Evolutionary conservation across 2,797 vertebrate species (phyloP), one percentile per base, ranked within the genome.

Genomic region (Enoplosus armatus): DNA sequence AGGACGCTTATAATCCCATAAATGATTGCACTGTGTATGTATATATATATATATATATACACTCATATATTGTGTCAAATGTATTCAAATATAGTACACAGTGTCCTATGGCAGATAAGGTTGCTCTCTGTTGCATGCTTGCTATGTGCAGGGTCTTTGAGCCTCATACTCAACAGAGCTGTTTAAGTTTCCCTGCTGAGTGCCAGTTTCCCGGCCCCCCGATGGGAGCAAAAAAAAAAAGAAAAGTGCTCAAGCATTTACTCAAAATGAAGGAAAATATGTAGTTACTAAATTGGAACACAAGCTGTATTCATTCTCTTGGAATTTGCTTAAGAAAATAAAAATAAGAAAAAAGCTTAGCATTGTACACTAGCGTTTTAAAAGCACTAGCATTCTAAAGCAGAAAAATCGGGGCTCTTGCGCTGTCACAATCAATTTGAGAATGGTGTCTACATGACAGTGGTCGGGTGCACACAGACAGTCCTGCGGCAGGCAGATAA

Each of bases 401-500:
- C 85, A 85, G 84, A 85, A 86, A 94, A 94, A 92, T 93, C 80
- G 56, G 68, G 65, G 79, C 87, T 82, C 82, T 90, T 72, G 84
- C 89, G 84, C 90, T 88, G 89, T 90, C 85, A 87, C 92, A 95
- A 95, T 95, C 94, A 89, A 95, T 95, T 95, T 94, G 76, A 80
- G 86, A 90, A 90, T 81, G 92, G 89, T 88, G 90, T 89, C 85
- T 78, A 91, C 85, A 88, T 90, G 93, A 92, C 93, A 92, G 93
- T 89, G 88, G 87, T 56, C 15, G 84, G 87, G 75, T 66, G 82
- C 81, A 83, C 79, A 83, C 86, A 88, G 89, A 89, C 91, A 76
- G 88, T 90, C 92, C 93, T 95, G 94, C 88, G 90, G 92, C 83
- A 75, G 79, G 67, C 90, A 93, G 93, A 95, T 95, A 95, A 95